phyloP scores from a whole-genome alignment of 2,797 vertebrate genomes.

The Oceanodroma leucorhoa region DNA sequence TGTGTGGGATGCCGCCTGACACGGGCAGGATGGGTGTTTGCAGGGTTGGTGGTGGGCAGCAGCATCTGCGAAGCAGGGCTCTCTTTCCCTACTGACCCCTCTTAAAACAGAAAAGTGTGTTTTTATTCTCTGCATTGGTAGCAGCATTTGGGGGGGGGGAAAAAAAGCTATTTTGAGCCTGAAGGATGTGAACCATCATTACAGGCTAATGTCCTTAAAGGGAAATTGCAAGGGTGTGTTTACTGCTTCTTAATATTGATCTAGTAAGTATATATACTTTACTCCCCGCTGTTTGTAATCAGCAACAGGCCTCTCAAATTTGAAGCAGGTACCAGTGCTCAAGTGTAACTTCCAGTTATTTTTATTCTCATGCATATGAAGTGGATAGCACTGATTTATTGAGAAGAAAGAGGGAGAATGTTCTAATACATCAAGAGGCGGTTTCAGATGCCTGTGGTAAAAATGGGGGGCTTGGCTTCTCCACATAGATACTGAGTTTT shows the following conservation, averaged over 20 bases:
- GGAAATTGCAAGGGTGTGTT: neutral
- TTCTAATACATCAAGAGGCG: neutral
- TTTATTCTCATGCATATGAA: neutral
- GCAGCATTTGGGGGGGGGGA: neutral
- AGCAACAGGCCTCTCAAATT: neutral
- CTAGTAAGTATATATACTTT: neutral
- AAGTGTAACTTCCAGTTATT: neutral
- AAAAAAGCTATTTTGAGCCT: neutral
- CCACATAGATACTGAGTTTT: neutral
- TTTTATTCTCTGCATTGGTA: neutral
- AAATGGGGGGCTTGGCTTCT: neutral
- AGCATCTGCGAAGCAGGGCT: rapidly evolving
- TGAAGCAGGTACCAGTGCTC: neutral
- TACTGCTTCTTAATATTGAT: neutral
- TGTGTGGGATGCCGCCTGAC: neutral
- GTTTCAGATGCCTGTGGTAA: neutral
- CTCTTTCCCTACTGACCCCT: neutral
- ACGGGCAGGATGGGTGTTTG: neutral
- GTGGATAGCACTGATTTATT: neutral
- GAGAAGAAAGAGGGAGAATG: neutral
- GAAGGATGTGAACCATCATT: neutral
- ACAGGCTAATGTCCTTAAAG: neutral
- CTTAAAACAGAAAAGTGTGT: neutral
- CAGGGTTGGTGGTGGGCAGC: neutral
- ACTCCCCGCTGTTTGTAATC: neutral